Evolutionary conservation across 2,888 invertebrate species (phyloP), one percentile per base, ranked within the genome.

Genomic region (Microplitis deprimator): DNA sequence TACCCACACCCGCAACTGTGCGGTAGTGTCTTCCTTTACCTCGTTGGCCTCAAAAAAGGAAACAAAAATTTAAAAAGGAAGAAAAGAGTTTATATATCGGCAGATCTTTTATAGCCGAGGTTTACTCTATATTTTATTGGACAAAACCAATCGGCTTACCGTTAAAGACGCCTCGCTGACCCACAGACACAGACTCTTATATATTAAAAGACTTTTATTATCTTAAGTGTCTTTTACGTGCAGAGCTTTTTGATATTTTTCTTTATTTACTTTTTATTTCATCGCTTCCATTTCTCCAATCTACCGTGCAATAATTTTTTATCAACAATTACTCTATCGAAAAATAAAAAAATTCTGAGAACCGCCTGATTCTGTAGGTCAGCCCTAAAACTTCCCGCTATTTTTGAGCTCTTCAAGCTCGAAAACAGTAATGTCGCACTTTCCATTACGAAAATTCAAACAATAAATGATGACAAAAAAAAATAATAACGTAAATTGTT

Each of bases 71-170:
- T 13, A 50, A 50, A 50, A 50, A 50, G 50, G 29, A 29, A 29
- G 29, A 29, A 29, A 29, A 29, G 29, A 29, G 29, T 29, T 7
- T 65, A 5, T 6, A 16, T 39, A 39, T 61, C 60, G 39, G 39
- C 16, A 39, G 61, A 62, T 62, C 38, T 62, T 73, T 50, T 29
- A 29, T 29, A 29, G 29, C 29, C 29, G 29, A 29, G 29, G 29
- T 50, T 13, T 50, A 50, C 50, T 50, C 50, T 50, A 50, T 50
- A 60, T 72, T 73, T 76, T 68, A 77, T 77, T 68, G 77, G 73
- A 62, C 68, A 73, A 77, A 68, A 62, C 68, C 61, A 77, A 77
- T 77, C 76, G 73, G 68, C 73, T 77, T 77, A 75, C 70, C 75
- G 29, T 62, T 20, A 29, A 65, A 65, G 65, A 65, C 65, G 20